phyloP scores from a whole-genome alignment of 2,113 vertebrate genomes.

The Ceyx margarethae region DNA sequence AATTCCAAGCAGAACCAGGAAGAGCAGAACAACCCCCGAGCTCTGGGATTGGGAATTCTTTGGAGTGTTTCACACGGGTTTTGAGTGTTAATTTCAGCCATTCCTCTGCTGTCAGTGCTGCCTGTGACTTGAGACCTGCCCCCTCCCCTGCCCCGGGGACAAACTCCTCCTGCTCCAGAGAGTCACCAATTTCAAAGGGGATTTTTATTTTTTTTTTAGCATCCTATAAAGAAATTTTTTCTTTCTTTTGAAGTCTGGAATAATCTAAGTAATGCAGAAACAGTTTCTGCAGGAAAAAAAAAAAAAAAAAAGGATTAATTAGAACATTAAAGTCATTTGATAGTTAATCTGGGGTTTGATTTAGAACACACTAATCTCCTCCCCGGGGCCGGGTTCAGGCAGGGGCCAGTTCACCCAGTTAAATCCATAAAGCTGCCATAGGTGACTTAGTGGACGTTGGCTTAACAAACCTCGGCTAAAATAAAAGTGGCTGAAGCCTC shows the following conservation, averaged over 20 bases:
- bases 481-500: background rate
- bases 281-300: background rate
- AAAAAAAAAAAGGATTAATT: background rate
- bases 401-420: background rate
- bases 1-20: background rate
- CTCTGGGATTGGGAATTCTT: background rate
- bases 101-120: background rate
- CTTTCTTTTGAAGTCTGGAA: background rate
- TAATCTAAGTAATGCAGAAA: background rate
- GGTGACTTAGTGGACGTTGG: background rate
- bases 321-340: background rate
- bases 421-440: background rate
- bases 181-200: background rate
- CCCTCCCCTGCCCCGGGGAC: background rate
- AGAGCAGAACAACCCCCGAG: background rate
- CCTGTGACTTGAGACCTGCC: background rate
- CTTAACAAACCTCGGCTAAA: background rate
- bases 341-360: slow-evolving; percentile 4
- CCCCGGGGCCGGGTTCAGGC: background rate
- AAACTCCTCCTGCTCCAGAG: background rate
- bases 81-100: background rate
- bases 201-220: background rate
- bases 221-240: background rate
- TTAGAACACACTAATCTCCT: background rate
- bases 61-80: background rate